phyloP scores from a whole-genome alignment of 1,140 invertebrate genomes.

The Formica exsecta region DNA sequence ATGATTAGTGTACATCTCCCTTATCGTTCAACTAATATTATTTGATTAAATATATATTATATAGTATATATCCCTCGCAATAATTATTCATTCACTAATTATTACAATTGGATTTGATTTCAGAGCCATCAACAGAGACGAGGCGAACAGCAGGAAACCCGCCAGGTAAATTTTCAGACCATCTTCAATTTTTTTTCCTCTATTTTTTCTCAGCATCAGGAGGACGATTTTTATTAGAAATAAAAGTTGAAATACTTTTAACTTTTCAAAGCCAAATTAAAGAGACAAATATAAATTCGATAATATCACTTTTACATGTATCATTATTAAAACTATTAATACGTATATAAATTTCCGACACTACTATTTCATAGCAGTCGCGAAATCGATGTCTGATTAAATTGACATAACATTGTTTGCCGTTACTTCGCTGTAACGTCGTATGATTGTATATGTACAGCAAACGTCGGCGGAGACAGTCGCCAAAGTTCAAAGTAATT shows the following conservation, averaged over 20 bases:
- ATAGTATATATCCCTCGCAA: background rate
- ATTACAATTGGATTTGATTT: constrained; percentile 29
- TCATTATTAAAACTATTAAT: constrained; percentile 21
- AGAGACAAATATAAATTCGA: background rate
- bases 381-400: constrained; percentile 42
- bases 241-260: constrained; percentile 10
- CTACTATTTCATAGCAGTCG: constrained; percentile 1
- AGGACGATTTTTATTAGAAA: background rate
- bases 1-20: background rate
- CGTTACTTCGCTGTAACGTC: constrained; percentile 33
- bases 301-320: background rate
- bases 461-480: constrained; percentile 51
- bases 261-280: background rate
- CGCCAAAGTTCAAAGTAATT: constrained; percentile 63
- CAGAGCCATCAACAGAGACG: constrained; percentile 40
- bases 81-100: constrained; percentile 2
- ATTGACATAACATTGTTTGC: constrained; percentile 60
- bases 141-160: constrained; percentile 18
- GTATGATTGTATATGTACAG: constrained; percentile 31
- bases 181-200: background rate
- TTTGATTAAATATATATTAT: constrained; percentile 7
- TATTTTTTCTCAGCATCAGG: background rate
- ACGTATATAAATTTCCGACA: background rate
- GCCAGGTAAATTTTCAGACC: constrained; percentile 11
- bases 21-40: background rate